Evolutionary conservation across 1,140 invertebrate species (phyloP), one percentile per base, ranked within the genome.

Genomic region (Pinna nobilis): DNA sequence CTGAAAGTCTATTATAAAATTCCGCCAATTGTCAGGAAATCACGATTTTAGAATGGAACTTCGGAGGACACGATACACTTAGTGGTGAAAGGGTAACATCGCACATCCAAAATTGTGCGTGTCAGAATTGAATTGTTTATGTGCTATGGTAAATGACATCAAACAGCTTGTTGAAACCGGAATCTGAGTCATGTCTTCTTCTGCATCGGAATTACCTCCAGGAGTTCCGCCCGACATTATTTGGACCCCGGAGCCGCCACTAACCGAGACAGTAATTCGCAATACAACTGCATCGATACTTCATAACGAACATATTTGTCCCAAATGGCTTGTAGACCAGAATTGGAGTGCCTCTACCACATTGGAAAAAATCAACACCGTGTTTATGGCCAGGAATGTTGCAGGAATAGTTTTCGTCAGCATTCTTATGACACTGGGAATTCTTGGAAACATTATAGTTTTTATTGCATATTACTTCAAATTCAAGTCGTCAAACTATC

Each of bases 401-500:
- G n/a, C 51, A 1, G 70, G 51, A 23, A 32, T 72, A 6, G 37
- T 59, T 18, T 72, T 72, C 23, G 53, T 72, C 7, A 25, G 35
- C 28, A 18, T 59, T 5, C 53, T 59, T 39, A 72, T 72, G n/a
- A 6, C 60, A 18, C 18, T 72, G 9, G 70, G 70, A 5, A 4
- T 50, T 7, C 11, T 72, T 13, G 70, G 70, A 49, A 72, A 72
- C 23, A 37, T 65, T 23, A 13, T 72, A 13, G 70, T 72, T 6
- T 65, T 72, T 9, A 23, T 72, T 15, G 32, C 60, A 23, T 72
- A 65, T 47, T 47, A 15, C 1, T 37, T 44, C 11, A 64, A 65
- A 49, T 65, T 51, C 15, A 72, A 55, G 18, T 35, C 13, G 20
- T 72, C 70, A 15, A 66, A 69, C 25, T 74, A 68, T 6, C 51